A percentile compares a stretch with the other conserved stretches of the same genome.
Conservation (phyloP, 2,888 invertebrate species). For the Willowsia nigromaculata region DNA sequence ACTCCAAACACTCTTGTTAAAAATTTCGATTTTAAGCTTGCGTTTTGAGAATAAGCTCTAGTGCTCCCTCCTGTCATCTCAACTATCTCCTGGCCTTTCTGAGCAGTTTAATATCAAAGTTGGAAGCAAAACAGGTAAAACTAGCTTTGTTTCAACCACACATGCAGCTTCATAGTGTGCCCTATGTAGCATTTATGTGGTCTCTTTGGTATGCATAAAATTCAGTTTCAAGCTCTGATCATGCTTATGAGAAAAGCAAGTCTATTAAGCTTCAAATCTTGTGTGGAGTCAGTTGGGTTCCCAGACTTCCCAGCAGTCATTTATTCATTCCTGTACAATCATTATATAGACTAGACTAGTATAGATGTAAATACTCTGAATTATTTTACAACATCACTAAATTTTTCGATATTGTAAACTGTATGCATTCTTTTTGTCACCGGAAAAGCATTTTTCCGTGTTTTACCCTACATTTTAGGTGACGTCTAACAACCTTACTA, state of each 20-base stretch:
- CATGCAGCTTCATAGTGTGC: background rate
- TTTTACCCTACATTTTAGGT: background rate
- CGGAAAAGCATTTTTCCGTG: background rate
- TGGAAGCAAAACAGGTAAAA: background rate
- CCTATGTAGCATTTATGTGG: background rate
- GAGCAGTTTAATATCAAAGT: too few species aligned
- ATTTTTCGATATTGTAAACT: background rate
- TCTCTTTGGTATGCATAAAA: background rate
- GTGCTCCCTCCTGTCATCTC: too few species aligned
- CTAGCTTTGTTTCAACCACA: background rate
- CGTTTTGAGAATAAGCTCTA: too few species aligned
- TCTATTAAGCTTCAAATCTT: slow-evolving; percentile 44
- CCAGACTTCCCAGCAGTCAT: background rate
- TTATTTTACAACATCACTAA: background rate
- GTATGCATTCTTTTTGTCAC: background rate
- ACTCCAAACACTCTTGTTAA: too few species aligned
- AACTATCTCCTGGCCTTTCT: too few species aligned
- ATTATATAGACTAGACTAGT: background rate
- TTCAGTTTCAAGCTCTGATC: background rate
- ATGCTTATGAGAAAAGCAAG: slow-evolving; percentile 8
- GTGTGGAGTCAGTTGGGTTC: slow-evolving; percentile 14
- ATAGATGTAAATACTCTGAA: background rate
- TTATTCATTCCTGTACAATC: background rate
- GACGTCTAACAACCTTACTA: background rate
- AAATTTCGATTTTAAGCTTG: too few species aligned